Evolutionary conservation across 2,888 invertebrate genomes (phyloP).

Genomic region (Cartodere bifasciata): DNA sequence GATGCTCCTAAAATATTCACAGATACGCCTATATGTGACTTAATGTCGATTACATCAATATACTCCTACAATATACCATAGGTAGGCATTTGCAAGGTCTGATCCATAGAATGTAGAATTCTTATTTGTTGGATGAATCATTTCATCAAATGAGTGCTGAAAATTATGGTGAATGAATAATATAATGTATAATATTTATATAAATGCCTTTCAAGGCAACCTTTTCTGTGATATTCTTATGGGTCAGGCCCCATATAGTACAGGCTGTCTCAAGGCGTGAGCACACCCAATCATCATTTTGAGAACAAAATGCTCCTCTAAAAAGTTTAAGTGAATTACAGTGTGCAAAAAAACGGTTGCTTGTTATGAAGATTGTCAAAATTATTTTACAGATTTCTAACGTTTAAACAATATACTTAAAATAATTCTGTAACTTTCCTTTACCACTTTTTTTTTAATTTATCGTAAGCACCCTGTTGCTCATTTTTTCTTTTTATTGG

Average conservation of each 20-base stretch:
- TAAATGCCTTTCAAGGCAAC: constrained; percentile 25
- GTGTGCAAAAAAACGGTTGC: not conserved
- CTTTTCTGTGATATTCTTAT: constrained; percentile 38
- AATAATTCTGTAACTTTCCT: too few relatives aligned
- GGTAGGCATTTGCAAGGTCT: constrained; percentile 30
- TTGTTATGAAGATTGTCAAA: too few relatives aligned
- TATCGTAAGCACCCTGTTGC: too few relatives aligned
- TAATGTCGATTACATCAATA: constrained; percentile 16
- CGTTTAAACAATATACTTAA: too few relatives aligned
- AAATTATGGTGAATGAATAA: constrained; percentile 12
- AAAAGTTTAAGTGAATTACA: not conserved
- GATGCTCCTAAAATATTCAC: constrained; percentile 20
- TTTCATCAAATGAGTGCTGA: constrained; percentile 12
- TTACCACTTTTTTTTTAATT: too few relatives aligned
- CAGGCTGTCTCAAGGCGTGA: too few relatives aligned
- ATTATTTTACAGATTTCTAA: too few relatives aligned
- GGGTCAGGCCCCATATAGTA: constrained; percentile 33
- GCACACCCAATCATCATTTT: too few relatives aligned
- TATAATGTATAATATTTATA: constrained; percentile 25
- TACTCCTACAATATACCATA: constrained; percentile 26
- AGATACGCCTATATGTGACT: constrained; percentile 19
- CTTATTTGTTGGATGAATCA: constrained; percentile 15
- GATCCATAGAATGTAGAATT: constrained; percentile 35
- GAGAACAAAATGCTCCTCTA: not conserved
- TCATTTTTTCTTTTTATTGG: too few relatives aligned